Evolutionary conservation across 1,140 invertebrate species (phyloP).

Genomic region (Telenomus remus): DNA sequence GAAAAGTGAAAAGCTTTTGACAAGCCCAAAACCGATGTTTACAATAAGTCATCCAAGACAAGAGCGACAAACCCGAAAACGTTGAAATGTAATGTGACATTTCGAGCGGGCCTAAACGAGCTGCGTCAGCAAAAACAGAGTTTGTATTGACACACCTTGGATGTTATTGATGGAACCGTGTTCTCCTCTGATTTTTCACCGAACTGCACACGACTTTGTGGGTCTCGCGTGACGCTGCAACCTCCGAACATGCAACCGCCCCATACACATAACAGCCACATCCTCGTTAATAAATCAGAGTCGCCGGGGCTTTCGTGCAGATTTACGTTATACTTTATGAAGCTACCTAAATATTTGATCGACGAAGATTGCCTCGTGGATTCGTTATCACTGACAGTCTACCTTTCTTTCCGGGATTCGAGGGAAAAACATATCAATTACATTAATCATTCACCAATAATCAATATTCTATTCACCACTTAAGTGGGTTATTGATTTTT

Average conservation of each 20-base stretch:
- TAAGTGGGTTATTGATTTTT: no score
- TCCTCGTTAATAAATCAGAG: conserved; percentile 31
- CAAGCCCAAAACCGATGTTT: conserved; percentile 4
- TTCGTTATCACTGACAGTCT: neutral
- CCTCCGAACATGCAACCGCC: conserved; percentile 19
- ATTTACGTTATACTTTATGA: conserved; percentile 26
- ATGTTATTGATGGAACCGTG: conserved; percentile 16
- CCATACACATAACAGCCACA: neutral
- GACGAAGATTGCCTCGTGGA: conserved; percentile 5
- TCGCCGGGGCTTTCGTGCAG: conserved; percentile 14
- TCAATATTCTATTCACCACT: no score
- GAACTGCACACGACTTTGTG: conserved; percentile 4
- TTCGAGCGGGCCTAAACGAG: neutral
- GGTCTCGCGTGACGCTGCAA: conserved; percentile 19
- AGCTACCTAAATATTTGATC: conserved; percentile 17
- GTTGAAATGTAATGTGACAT: conserved; percentile 8
- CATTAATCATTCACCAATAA: no score
- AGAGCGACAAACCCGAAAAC: conserved; percentile 1
- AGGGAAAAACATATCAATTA: no score
- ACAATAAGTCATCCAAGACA: neutral
- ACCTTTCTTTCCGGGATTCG: no score
- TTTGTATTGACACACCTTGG: conserved; percentile 35
- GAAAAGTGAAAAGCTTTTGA: no score
- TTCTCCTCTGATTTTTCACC: conserved; percentile 22
- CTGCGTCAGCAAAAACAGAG: conserved; percentile 22